A percentile compares a stretch with the other conserved stretches of the same genome.
These are phyloP conservation scores for Caenorhabditis angaria DNA, from an alignment of 2,888 invertebrate species.

Conservation along the genomic window DNA sequence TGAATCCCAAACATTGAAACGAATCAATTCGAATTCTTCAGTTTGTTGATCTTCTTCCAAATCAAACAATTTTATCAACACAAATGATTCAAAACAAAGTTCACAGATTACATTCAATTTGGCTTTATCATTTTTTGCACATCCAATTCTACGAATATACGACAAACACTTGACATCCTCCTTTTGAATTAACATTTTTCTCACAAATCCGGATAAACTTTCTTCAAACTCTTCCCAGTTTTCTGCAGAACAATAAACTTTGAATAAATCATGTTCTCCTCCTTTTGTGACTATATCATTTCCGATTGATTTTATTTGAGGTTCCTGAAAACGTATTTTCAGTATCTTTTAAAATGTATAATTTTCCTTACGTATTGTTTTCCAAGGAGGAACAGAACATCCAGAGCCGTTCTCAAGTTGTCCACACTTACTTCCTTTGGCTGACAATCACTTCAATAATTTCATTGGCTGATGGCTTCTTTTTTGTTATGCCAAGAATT, in stretches of 20 bases:
- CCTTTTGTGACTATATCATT: neutral
- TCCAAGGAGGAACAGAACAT: neutral
- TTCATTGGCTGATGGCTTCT: neutral
- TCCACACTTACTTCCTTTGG: neutral
- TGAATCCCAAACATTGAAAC: neutral
- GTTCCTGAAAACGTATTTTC: neutral
- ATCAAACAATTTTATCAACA: neutral
- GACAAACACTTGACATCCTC: neutral
- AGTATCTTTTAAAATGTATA: too few species aligned
- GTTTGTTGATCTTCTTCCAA: neutral
- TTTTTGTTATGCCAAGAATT: neutral
- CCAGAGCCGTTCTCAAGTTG: neutral
- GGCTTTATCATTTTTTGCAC: neutral
- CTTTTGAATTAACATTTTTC: neutral
- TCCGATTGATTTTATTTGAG: neutral
- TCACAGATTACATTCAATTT: neutral
- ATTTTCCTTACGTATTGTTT: neutral
- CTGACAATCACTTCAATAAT: neutral
- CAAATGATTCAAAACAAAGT: neutral
- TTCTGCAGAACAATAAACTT: neutral
- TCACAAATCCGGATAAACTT: neutral
- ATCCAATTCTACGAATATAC: neutral
- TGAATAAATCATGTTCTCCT: neutral
- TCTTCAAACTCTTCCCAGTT: neutral
- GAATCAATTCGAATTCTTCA: neutral